Evolutionary conservation across 1,140 invertebrate genomes (phyloP).

Genomic region (Aphaenogaster ashmeadi): DNA sequence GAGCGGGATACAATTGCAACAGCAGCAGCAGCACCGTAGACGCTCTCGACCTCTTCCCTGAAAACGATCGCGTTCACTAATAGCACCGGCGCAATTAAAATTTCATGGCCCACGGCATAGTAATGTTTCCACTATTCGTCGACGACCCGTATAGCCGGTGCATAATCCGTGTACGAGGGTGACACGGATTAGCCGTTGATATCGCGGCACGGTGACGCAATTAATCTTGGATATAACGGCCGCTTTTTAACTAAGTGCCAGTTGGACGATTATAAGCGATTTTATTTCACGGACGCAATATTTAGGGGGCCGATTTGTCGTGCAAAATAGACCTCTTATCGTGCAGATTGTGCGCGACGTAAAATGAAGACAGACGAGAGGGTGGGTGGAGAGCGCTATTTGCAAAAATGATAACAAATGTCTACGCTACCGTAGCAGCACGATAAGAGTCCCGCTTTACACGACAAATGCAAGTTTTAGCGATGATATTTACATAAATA

Average conservation of each 20-base stretch:
- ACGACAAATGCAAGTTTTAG: slow-evolving; percentile 39
- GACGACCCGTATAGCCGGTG: not conserved
- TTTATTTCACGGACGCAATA: slow-evolving; percentile 29
- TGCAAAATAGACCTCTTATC: slow-evolving; percentile 53
- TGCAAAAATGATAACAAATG: slow-evolving; percentile 61
- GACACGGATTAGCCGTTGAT: slow-evolving; percentile 25
- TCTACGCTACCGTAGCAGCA: slow-evolving; percentile 30
- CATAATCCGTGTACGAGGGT: not conserved
- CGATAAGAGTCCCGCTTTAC: slow-evolving; percentile 49
- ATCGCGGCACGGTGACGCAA: not conserved
- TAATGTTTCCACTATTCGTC: slow-evolving; percentile 56
- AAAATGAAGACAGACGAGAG: slow-evolving; percentile 55
- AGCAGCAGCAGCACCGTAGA: slow-evolving; percentile 4
- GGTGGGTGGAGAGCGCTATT: slow-evolving; percentile 39
- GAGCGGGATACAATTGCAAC: slow-evolving; percentile 43
- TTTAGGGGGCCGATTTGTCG: slow-evolving; percentile 46
- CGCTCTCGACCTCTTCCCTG: slow-evolving; percentile 36
- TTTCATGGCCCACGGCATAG: slow-evolving; percentile 48
- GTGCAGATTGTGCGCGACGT: slow-evolving; percentile 44
- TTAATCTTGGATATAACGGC: slow-evolving; percentile 19
- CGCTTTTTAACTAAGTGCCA: slow-evolving; percentile 15
- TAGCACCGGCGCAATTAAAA: slow-evolving; percentile 69
- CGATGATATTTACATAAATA: slow-evolving; percentile 60
- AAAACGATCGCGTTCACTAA: slow-evolving; percentile 64
- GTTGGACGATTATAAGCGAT: slow-evolving; percentile 17